Evolutionary conservation across 2,797 vertebrate genomes (phyloP), one percentile per base, ranked within the genome.

Genomic region (Ptychadena robeensis): DNA sequence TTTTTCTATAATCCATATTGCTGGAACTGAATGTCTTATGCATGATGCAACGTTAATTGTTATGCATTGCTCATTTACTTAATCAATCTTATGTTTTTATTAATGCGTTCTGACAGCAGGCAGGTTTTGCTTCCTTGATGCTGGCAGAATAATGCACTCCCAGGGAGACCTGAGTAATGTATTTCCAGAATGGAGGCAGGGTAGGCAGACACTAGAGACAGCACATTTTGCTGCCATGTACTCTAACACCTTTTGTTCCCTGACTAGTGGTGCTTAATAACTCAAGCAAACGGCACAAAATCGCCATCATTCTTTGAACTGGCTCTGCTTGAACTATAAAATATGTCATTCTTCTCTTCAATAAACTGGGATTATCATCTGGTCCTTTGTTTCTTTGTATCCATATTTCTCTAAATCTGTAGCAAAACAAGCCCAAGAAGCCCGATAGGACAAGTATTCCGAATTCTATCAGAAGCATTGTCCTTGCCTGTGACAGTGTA

Each of bases 191-290:
- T 31, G 28, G 48, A 66, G 27, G 27, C n/a, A 32, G 28, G 48
- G 57, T 67, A 78, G 63, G 32, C 38, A 38, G 57, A 18, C 28
- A 48, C 73, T 27, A 63, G 57, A 74, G 31, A 63, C 57, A 1
- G 32, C 72, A 61, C 34, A 38, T 75, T 40, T 25, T 75, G n/a
- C 53, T 74, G 12, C 34, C 73, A 38, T 64, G 2, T 63, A 40
- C 73, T 38, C 35, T 63, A 25, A 63, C 34, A 63, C 34, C 12
- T 75, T 35, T 63, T 38, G 14, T 63, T 76, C 59, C 9, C 34
- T 64, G 67, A 71, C 53, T 71, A 28, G 35, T 28, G 63, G 64
- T 63, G 59, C 68, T 57, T 80, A 80, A 80, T 80, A 80, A 40
- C 57, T 80, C 78, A 71, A 72, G 59, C 35, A 44, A 80, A 40